phyloP scores from a whole-genome alignment of 2,113 vertebrate genomes.

The Epinephelus moara region DNA sequence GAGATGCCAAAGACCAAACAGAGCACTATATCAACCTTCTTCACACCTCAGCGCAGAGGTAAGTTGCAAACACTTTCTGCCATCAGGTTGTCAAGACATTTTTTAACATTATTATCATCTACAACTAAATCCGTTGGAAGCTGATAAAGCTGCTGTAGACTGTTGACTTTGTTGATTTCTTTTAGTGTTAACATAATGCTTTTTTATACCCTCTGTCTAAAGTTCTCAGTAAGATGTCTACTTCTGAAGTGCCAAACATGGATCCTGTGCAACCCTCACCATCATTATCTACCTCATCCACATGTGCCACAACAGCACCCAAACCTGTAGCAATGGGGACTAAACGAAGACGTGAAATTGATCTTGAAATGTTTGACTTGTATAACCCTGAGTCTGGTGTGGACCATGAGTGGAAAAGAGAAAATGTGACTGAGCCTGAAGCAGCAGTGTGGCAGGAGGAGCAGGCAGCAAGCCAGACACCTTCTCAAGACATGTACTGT shows the following conservation, averaged over 20 bases:
- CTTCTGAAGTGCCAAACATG: constrained; percentile 44
- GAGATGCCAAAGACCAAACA: constrained; percentile 84
- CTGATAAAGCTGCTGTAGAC: background rate
- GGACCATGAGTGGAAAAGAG: background rate
- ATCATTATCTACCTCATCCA: background rate
- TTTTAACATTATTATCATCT: background rate
- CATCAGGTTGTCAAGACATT: background rate
- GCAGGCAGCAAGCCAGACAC: background rate
- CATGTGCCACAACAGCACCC: background rate
- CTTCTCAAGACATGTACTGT: constrained; percentile 6
- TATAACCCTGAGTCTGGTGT: background rate
- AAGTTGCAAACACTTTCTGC: constrained; percentile 13
- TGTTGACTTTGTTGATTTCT: background rate
- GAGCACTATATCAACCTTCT: constrained; percentile 83
- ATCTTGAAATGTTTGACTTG: constrained; percentile 12
- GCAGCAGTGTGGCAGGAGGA: constrained; percentile 30
- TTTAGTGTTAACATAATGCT: constrained; percentile 22
- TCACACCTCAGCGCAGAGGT: constrained; percentile 70
- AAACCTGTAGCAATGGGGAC: constrained; percentile 1
- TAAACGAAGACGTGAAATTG: constrained; percentile 62
- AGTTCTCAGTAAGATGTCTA: constrained; percentile 68
- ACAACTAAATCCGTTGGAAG: background rate
- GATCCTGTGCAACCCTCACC: constrained; percentile 15
- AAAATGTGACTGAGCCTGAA: constrained; percentile 29
- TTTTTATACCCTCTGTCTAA: constrained; percentile 7